Percentiles rank a stretch among this genome's conserved stretches.
phyloP scores from a whole-genome alignment of 1,140 invertebrate species.

The Aporrectodea caliginosa region DNA sequence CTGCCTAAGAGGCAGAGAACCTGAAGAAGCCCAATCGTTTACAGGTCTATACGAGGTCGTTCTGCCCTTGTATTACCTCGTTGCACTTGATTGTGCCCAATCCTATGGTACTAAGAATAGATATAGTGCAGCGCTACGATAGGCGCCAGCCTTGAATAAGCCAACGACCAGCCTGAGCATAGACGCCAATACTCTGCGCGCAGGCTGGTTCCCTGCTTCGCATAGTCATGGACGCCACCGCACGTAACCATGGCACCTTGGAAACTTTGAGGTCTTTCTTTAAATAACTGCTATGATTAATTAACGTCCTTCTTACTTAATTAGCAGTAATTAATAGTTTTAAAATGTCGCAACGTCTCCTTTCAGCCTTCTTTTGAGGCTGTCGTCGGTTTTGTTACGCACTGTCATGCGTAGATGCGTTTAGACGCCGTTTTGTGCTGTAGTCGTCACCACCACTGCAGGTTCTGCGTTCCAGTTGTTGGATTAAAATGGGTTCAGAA shows the following conservation, averaged over 20 bases:
- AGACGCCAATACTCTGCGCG: neutral
- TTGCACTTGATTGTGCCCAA: no score
- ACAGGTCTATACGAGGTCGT: no score
- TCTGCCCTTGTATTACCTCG: neutral
- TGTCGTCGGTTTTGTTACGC: no score
- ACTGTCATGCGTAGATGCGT: no score
- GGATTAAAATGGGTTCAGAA: conserved; percentile 59
- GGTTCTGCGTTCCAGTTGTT: neutral
- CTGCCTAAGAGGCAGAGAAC: no score
- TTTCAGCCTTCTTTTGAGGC: no score
- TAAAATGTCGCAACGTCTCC: no score
- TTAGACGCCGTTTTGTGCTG: neutral
- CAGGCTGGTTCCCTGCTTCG: neutral
- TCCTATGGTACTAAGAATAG: no score
- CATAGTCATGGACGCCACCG: neutral
- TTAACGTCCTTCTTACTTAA: neutral
- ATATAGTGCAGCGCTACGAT: no score
- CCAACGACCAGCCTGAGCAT: neutral
- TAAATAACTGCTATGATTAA: neutral
- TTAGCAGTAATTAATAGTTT: neutral
- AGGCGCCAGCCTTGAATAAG: no score
- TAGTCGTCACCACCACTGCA: neutral
- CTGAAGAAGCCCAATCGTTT: no score
- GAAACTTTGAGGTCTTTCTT: neutral
- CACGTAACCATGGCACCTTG: neutral